Base-by-base conservation (phyloP, 1,140 invertebrate species). In the Radopholus similis region DNA sequence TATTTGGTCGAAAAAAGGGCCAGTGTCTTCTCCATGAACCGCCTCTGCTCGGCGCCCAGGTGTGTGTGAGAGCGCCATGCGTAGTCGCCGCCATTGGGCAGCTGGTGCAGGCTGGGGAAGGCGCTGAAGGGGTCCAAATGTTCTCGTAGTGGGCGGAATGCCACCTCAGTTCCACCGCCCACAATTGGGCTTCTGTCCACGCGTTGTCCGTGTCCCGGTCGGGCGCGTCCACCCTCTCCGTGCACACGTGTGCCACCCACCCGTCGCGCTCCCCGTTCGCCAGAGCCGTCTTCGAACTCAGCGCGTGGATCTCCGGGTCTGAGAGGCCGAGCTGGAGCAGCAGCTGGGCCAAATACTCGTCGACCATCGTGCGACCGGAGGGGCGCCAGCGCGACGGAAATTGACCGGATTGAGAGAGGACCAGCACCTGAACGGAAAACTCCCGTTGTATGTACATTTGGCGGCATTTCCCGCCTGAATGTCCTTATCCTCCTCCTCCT, bases 121-220 rank as follows among this genome's bases (percentile, higher is more conserved):
- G 47, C 47, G 47, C 47, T 63, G 32, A 26, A 42, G 13, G 28
- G 56, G 11, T 42, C 35, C 1, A 18, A 2, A 15, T 6, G 34
- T 15, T 26, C 13, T n/a, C 40, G 49, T 8, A 51, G 30, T 21
- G 9, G 47, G 23, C 1, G 0, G 15, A 1, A 26, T 9, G 15
- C 37, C 44, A 73, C 70, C 35, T 70, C 18, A 72, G 60, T 11
- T 70, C 47, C 21, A 75, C 28, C 18, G 60, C 38, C 72, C 66
- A 72, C 15, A 72, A 38, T 42, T 72, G 70, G 8, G 72, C 59
- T 69, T 74, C 73, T 13, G 63, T 59, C 73, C 73, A 74, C 5
- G 73, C 73, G 62, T 74, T 74, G 62, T 74, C 73, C 26, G 66
- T 74, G 8, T 72, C 71, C n/a, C 71, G 34, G 64, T 44, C 34